Percentiles rank a stretch among this genome's conserved stretches.
Evolutionary conservation across 92 coral and sea anemone genomes (phyloP).

Genomic region (Zoanthus solanderi): DNA sequence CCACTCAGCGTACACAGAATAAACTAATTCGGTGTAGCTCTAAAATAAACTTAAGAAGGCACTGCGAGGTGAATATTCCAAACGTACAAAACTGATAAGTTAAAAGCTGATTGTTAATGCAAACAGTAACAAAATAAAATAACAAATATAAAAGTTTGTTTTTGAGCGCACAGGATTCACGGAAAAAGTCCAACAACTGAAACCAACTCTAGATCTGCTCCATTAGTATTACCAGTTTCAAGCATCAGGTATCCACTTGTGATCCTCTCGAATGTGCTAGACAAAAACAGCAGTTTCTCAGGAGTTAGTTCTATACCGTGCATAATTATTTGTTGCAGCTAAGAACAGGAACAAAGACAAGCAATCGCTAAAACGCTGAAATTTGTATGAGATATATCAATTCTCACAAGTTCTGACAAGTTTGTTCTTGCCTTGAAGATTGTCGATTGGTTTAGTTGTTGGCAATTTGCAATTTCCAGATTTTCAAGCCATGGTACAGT

Average conservation of each 20-base stretch:
- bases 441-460: background rate
- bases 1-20: no score
- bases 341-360: conserved; percentile 44
- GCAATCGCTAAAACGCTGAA: conserved; percentile 30
- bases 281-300: background rate
- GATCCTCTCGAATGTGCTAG: conserved; percentile 20
- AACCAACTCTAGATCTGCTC: conserved; percentile 1
- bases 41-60: no score
- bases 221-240: background rate
- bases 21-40: background rate
- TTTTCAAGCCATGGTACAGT: conserved; percentile 4
- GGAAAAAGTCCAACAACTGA: background rate
- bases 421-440: conserved; percentile 23
- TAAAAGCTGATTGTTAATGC: conserved; percentile 10
- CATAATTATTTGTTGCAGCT: conserved; percentile 29
- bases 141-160: background rate
- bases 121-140: conserved; percentile 30
- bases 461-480: conserved; percentile 4
- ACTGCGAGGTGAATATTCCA: background rate
- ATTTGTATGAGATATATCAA: conserved; percentile 16
- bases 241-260: conserved; percentile 5
- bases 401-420: conserved; percentile 5
- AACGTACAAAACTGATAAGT: background rate
- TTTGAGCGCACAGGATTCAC: no score
- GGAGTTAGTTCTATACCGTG: conserved; percentile 21